These are phyloP conservation scores for Drosophila quadrilineata DNA, from an alignment of 1,140 invertebrate genomes.

Conservation along the genomic window DNA sequence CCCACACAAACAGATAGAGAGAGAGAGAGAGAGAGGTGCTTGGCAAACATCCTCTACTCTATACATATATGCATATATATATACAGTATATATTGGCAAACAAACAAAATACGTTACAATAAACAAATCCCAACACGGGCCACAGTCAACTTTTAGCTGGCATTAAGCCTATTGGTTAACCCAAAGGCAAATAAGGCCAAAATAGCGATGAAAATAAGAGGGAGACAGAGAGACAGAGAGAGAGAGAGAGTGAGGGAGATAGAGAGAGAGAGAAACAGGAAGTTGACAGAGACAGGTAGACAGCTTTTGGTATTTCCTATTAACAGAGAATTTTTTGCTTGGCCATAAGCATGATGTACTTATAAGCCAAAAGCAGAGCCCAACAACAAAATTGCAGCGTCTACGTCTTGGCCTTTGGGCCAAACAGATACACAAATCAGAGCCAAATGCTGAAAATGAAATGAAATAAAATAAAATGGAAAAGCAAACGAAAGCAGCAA, in stretches of 20 bases:
- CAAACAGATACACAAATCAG: constrained; percentile 64
- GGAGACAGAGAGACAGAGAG: no score
- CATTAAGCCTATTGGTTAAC: constrained; percentile 25
- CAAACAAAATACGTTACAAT: constrained; percentile 56
- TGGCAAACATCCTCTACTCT: constrained; percentile 22
- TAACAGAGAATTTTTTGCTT: background rate
- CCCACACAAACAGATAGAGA: background rate
- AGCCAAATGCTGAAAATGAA: constrained; percentile 21
- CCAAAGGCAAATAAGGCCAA: constrained; percentile 26
- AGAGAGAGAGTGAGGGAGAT: no score
- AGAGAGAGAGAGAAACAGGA: no score
- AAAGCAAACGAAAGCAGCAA: background rate
- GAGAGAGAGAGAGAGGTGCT: background rate
- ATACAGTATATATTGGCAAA: constrained; percentile 34
- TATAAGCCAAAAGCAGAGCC: background rate
- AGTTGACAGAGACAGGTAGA: no score
- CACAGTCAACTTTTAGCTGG: constrained; percentile 35
- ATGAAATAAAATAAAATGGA: constrained; percentile 25
- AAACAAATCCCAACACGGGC: constrained; percentile 69
- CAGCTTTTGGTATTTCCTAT: background rate
- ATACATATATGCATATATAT: no score
- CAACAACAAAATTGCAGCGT: background rate
- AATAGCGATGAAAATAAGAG: background rate
- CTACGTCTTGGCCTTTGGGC: constrained; percentile 16
- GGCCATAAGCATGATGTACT: background rate